Base-by-base conservation (phyloP, 2,797 vertebrate genomes). In the Galagoides demidoff region DNA sequence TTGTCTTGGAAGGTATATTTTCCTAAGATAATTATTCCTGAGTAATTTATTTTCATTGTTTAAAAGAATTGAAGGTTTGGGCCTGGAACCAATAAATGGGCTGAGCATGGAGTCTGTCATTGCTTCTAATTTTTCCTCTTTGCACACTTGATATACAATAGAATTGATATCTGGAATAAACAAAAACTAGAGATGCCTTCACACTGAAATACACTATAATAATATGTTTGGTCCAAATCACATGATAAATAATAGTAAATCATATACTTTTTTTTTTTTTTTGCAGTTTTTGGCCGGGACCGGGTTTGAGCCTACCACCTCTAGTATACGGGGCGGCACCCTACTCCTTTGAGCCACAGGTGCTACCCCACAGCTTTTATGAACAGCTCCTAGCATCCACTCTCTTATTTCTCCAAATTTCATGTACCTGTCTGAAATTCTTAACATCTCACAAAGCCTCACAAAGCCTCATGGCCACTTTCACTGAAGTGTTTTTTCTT, bases 21-120 rank as follows among this genome's bases (percentile, higher is more conserved):
- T 97, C 93, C 77, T 79, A 88, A 92, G 68, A 92, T 52, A 90
- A 95, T 84, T 71, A 86, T 52, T 52, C 49, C 49, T 52, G 13
- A 94, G 61, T 86, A 71, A 97, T 76, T 90, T 87, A 88, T 87
- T 94, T 95, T 93, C 85, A 92, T 43, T 89, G 22, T 55, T 90
- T 81, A 59, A 89, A 77, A 85, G 37, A 95, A 74, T 8, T 66
- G 19, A 57, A 95, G 81, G 34, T 31, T 85, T 73, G 73, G 39
- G 55, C 61, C 92, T 19, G 86, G 87, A 90, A 83, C 49, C 57
- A 94, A 64, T 39, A 82, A 86, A 57, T 2, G 79, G 9, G 16
- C 29, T 81, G 52, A 71, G 74, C 25, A 34, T 9, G n/a, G 29
- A 81, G 34, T 70, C 45, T 79, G 34, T 55, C 70, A 59, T 52